Evolutionary conservation across 2,888 invertebrate genomes (phyloP), one percentile per base, ranked within the genome.

Genomic region (Luperina nickerlii): DNA sequence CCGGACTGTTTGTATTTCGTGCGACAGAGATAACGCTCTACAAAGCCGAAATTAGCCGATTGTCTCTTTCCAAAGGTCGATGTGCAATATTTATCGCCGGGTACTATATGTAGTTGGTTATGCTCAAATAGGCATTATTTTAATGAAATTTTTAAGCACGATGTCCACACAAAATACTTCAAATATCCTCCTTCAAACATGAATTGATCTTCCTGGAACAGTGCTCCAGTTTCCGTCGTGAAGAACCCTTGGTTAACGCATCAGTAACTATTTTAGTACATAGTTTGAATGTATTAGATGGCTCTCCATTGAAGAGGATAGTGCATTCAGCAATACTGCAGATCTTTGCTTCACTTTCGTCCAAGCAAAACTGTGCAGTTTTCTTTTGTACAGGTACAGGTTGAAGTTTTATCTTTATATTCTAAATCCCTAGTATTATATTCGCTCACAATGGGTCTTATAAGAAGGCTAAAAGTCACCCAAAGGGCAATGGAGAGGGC

Each of bases 171-270:
- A 76, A 27, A 60, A 48, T 42, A 42, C 60, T 77, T 32, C 42
- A 32, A 71, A 74, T 62, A 24, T 65, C 4, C 74, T 60, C 1
- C 32, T 77, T 48, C 57, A 38, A 68, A 72, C 68, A 15, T 54
- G 66, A 57, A 20, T 70, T 65, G 45, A 4, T 62, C 13, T 66
- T 27, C 48, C 24, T 0, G 51, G 82, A 72, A 32, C 71, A 65
- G 15, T 51, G 74, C 18, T 68, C 78, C 20, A 60, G 82, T 60
- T 72, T n/a, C 62, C 42, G n/a, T 20, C 7, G n/a, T 60, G 9
- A 78, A 83, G 68, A 24, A 38, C 74, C 15, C 65, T 72, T 68
- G 11, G 63, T 75, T 82, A 75, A 54, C 78, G 83, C 71, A 68
- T 72, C 78, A 65, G 57, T 72, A 65, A 75, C 74, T 48, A 27